Base-by-base conservation (phyloP, 92 coral and sea anemone species). In the Hydrozoanthus gracilis region DNA sequence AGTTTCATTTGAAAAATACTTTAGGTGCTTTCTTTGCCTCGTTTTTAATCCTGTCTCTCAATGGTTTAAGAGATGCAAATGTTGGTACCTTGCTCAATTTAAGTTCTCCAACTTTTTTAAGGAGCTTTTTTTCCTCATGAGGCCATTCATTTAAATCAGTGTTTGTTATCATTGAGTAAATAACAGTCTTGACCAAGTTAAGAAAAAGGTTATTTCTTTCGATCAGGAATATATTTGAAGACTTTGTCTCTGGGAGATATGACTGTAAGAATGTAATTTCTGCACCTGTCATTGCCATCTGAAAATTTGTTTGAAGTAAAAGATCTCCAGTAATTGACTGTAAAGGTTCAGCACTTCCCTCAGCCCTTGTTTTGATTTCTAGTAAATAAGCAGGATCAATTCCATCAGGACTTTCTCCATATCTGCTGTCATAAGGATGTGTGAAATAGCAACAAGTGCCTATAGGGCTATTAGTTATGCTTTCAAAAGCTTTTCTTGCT, bases 381-480 rank as follows among this genome's bases (percentile, higher is more conserved):
- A 90, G 47, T 56, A 90, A 80, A 82, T 60, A 90, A 44, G 60
- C 88, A 45, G 90, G 93, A 27, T 88, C 90, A 87, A 87, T 67
- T 16, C 93, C 90, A 90, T 90, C 93, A 18, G 88, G 88, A 66
- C 93, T 90, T 44, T 85, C 93, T 49, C 88, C 87, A 91, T 87
- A 87, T 44, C n/a, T 91, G 12, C 39, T 60, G 27, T 91, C 91
- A 83, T 3, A 61, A 12, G 88, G 90, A 72, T 87, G 93, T 52
- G 84, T 87, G 35, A 87, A 90, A 70, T 58, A 82, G 76, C 82
- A 44, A 4, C 73, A 68, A 6, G 47, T 6, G 45, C 73, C 12
- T 54, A 54, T 54, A 12, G 60, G 60, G 60, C 7, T 54, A 54
- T 54, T 54, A 5, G 60, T 54, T 54, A 5, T 12, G 7, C 12